Evolutionary conservation across 2,113 vertebrate species (phyloP).

Genomic region (Triplophysa tibetana): DNA sequence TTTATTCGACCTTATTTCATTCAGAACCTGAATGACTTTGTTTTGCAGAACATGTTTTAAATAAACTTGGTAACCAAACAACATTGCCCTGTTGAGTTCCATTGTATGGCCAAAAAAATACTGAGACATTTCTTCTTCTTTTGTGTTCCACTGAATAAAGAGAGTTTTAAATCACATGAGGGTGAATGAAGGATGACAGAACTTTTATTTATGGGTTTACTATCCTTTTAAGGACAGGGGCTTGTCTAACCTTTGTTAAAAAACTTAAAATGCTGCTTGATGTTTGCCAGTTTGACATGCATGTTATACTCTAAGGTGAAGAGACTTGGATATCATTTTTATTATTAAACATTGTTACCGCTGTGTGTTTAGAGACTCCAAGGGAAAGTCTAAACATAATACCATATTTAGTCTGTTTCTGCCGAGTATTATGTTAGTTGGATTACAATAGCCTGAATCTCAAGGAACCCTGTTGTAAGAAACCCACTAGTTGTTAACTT

Average conservation of each 20-base stretch:
- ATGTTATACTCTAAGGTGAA: background rate
- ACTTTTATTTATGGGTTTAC: too few species aligned
- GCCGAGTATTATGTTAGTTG: constrained; percentile 44
- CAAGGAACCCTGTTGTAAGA: constrained; percentile 11
- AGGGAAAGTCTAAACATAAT: constrained; percentile 63
- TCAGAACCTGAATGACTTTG: too few species aligned
- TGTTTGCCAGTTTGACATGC: background rate
- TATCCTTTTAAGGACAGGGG: too few species aligned
- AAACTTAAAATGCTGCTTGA: background rate
- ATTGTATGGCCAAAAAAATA: too few species aligned
- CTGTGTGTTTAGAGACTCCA: constrained; percentile 49
- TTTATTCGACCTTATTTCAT: too few species aligned
- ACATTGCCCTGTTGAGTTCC: too few species aligned
- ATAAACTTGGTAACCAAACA: too few species aligned
- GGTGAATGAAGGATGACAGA: too few species aligned
- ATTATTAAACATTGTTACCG: background rate
- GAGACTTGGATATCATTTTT: background rate
- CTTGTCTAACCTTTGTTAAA: background rate
- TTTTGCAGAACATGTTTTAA: too few species aligned
- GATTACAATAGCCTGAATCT: constrained; percentile 24
- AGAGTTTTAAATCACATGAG: too few species aligned
- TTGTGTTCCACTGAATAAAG: too few species aligned
- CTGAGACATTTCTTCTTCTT: too few species aligned
- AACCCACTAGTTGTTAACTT: background rate
- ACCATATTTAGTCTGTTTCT: constrained; percentile 52